These are phyloP conservation scores for Philereme transversata DNA, from an alignment of 2,888 invertebrate genomes.

Conservation along the genomic window DNA sequence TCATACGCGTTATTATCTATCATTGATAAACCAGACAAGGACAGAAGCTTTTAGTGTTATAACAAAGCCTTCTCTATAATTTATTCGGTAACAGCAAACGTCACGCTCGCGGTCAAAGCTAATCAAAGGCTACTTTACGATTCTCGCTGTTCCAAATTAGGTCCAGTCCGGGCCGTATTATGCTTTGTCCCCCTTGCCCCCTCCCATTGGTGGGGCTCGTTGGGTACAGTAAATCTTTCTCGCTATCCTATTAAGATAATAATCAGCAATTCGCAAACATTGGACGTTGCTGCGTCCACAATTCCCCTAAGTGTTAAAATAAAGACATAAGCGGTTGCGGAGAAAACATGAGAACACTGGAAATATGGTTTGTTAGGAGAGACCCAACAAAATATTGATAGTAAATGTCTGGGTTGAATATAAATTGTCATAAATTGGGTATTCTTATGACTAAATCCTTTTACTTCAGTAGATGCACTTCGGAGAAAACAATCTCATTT, in stretches of 20 bases:
- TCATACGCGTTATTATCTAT: not conserved
- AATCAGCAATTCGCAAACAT: constrained; percentile 72
- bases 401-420: constrained; percentile 1
- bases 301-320: constrained; percentile 35
- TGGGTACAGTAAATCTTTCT: constrained; percentile 62
- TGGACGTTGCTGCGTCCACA: constrained; percentile 54
- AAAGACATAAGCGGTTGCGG: constrained; percentile 29
- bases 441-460: not conserved
- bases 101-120: constrained; percentile 35
- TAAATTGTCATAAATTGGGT: not conserved
- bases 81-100: constrained; percentile 22
- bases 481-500: not conserved
- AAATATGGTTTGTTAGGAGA: constrained; percentile 4
- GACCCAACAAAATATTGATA: not conserved
- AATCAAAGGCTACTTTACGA: constrained; percentile 20
- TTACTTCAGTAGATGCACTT: not conserved
- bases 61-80: constrained; percentile 14
- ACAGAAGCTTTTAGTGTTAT: not conserved
- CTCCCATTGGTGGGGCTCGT: constrained; percentile 33
- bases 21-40: not conserved
- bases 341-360: constrained; percentile 14
- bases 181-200: constrained; percentile 27
- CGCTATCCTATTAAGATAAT: constrained; percentile 75
- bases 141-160: constrained; percentile 23
- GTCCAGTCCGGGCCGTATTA: constrained; percentile 20